A percentile compares a stretch with the other conserved stretches of the same genome.
Evolutionary conservation across 2,888 invertebrate species (phyloP).

Genomic region (Dascillus cervinus): DNA sequence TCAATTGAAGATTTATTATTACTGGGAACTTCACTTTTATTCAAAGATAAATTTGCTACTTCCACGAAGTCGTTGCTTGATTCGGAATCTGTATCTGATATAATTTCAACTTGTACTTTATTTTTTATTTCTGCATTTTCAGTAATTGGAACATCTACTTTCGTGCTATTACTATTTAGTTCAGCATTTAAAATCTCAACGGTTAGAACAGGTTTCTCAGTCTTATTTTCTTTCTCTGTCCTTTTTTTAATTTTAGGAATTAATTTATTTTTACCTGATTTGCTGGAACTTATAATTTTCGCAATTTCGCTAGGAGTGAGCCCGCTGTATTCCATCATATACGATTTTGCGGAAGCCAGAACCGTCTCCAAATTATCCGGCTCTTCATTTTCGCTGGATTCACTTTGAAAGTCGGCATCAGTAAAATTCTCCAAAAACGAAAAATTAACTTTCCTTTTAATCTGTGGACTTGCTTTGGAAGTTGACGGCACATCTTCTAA

Average conservation of each 20-base stretch:
- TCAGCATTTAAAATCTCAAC: background rate
- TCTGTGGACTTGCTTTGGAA: constrained; percentile 15
- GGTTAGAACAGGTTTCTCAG: background rate
- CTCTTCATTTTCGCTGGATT: constrained; percentile 25
- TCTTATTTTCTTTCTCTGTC: too few relatives aligned
- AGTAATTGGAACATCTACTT: background rate
- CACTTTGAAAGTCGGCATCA: constrained; percentile 26
- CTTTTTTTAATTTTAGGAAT: constrained; percentile 2
- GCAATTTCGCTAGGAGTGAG: constrained; percentile 63
- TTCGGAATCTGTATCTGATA: constrained; percentile 17
- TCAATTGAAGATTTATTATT: constrained; percentile 23
- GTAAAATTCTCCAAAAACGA: constrained; percentile 22
- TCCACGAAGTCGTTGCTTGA: constrained; percentile 13
- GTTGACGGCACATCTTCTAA: constrained; percentile 43
- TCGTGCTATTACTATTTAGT: background rate
- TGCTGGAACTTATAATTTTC: constrained; percentile 42
- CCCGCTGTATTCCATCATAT: constrained; percentile 70
- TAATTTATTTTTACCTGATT: constrained; percentile 7
- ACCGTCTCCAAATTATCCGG: constrained; percentile 17
- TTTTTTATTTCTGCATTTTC: background rate
- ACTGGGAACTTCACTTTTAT: constrained; percentile 22
- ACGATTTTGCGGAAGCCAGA: constrained; percentile 58
- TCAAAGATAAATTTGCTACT: constrained; percentile 33
- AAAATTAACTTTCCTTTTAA: constrained; percentile 2
- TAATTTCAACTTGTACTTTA: background rate